Percentiles rank a stretch among this genome's conserved stretches.
Evolutionary conservation across 2,888 invertebrate species (phyloP).

Genomic region (Gastrophysa polygoni): DNA sequence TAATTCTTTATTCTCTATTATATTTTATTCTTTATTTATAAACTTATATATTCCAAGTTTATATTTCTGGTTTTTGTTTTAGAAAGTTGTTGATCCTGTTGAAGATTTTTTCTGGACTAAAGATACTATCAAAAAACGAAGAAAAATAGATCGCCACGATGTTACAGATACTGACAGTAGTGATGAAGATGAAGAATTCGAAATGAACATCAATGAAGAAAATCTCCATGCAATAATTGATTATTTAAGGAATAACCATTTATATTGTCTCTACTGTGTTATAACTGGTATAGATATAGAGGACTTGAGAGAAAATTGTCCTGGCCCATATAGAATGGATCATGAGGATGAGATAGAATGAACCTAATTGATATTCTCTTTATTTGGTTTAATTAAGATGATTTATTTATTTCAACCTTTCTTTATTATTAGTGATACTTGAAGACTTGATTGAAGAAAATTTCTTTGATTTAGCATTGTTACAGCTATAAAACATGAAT

Average conservation of each 20-base stretch:
- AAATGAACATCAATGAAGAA: slow-evolving; percentile 52
- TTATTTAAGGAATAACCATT: slow-evolving; percentile 73
- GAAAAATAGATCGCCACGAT: slow-evolving; percentile 52
- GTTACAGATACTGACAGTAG: slow-evolving; percentile 47
- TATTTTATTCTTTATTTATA: too few species aligned
- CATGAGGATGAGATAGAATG: slow-evolving; percentile 57
- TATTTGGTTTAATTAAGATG: neutral
- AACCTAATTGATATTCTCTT: neutral
- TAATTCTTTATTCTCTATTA: too few species aligned
- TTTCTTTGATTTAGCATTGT: slow-evolving; percentile 16
- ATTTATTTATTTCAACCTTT: neutral
- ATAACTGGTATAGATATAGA: slow-evolving; percentile 67
- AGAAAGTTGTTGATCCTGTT: slow-evolving; percentile 61
- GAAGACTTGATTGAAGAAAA: neutral
- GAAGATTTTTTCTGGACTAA: slow-evolving; percentile 67
- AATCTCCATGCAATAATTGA: slow-evolving; percentile 50
- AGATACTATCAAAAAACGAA: slow-evolving; percentile 49
- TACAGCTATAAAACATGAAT: slow-evolving; percentile 16
- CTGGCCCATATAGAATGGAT: slow-evolving; percentile 68
- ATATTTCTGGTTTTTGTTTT: slow-evolving; percentile 38
- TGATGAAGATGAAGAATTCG: slow-evolving; percentile 49
- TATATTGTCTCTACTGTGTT: slow-evolving; percentile 83
- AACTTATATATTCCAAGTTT: neutral
- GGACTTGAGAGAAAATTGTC: slow-evolving; percentile 69
- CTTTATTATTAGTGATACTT: neutral